Evolutionary conservation across 1,140 invertebrate genomes (phyloP).

Genomic region (Caenorhabditis latens): DNA sequence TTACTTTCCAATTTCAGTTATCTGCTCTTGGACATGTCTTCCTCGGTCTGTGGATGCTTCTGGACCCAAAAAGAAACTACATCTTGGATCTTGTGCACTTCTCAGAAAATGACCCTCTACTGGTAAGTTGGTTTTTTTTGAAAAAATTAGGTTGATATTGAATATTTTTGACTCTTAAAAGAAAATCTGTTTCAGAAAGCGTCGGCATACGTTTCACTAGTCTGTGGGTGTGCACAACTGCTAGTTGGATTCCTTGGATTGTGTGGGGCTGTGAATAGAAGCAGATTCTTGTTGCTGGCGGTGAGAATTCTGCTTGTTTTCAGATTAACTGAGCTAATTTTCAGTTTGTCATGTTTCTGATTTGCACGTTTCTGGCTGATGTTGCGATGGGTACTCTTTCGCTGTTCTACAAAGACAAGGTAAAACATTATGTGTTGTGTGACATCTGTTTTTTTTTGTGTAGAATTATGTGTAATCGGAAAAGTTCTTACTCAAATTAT

Average conservation of each 20-base stretch:
- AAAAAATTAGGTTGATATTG: too few relatives aligned
- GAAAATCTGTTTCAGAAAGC: conserved; percentile 58
- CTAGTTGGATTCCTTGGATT: conserved; percentile 65
- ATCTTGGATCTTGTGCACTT: conserved; percentile 67
- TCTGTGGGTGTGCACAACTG: conserved; percentile 62
- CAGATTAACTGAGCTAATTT: conserved; percentile 21
- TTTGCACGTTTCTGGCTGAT: conserved; percentile 69
- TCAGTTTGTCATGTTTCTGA: conserved; percentile 67
- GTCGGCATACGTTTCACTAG: conserved; percentile 61
- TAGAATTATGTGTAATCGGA: neutral
- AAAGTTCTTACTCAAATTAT: too few relatives aligned
- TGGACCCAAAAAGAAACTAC: conserved; percentile 66
- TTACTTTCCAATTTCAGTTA: conserved; percentile 14
- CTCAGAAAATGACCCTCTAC: conserved; percentile 67
- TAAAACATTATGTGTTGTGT: conserved; percentile 38
- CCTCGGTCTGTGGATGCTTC: conserved; percentile 66
- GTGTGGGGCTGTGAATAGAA: conserved; percentile 65
- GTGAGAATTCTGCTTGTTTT: conserved; percentile 27
- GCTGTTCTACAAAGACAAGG: conserved; percentile 71
- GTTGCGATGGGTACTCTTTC: conserved; percentile 69
- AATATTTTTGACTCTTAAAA: neutral
- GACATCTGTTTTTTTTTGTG: neutral
- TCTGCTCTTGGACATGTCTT: conserved; percentile 63
- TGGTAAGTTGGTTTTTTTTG: conserved; percentile 31
- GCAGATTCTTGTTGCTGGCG: conserved; percentile 60